Base-by-base conservation (phyloP, 2,113 vertebrate species). In the Aegypius monachus region DNA sequence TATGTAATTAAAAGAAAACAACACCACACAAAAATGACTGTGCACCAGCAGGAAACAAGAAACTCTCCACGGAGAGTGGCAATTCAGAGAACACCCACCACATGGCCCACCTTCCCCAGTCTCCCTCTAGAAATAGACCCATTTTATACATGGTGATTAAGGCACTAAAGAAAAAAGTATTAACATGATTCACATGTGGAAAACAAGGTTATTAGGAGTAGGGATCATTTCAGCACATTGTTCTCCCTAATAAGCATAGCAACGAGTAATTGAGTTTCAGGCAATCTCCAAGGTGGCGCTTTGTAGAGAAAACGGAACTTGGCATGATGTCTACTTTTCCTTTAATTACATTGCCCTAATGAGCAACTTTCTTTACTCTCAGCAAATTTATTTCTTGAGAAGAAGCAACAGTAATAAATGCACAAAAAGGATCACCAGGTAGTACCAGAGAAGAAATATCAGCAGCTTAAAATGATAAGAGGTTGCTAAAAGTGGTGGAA, bases 291-390 rank as follows among this genome's bases (percentile, higher is more conserved):
- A 98, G 96, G 96, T 97, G 96, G 97, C 12, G 40, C 85, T 96
- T 95, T 83, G 88, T 88, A 86, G 80, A 96, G 83, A 97, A 97
- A 97, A 95, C 58, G 10, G 89, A 93, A 94, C 81, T 94, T 98
- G 96, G 96, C 95, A 85, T 91, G 91, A 56, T 97, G 67, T 97
- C 97, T 95, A 95, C 89, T 97, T 98, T 95, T 92, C 66, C 87
- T 96, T 97, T 98, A 97, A 98, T 98, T 98, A 97, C 83, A 96
- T 96, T 97, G 92, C 96, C 81, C 86, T 95, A 97, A 98, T 93
- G 93, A 98, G 95, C 86, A 94, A 93, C 86, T 96, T 97, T 78
- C 96, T 67, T 86, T 93, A 92, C 80, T 91, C 75, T 81, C 90
- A 95, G 93, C 77, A 96, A 96, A 98, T 92, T 94, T 82, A 88